Base-by-base conservation (phyloP, 2,113 vertebrate species). In the Lathamus discolor region DNA sequence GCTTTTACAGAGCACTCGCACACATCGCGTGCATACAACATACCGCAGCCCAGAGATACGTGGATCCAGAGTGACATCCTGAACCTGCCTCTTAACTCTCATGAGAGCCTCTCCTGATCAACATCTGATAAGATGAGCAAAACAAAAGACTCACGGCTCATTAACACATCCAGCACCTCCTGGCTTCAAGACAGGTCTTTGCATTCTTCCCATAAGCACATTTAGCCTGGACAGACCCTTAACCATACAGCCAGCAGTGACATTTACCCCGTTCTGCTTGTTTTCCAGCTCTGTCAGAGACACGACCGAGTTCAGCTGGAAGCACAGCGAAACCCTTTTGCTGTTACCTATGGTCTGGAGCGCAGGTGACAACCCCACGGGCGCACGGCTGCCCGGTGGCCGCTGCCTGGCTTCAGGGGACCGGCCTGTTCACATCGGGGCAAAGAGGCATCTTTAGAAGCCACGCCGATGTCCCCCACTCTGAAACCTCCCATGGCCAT, bases 361-460 rank as follows among this genome's bases (percentile, higher is more conserved):
- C 0, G 16, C 3, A 8, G 51, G 44, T 31, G 73, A 48, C 70
- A 70, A 31, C 41, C 41, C 43, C 31, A 23, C 1, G 5, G 25
- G 10, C 46, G 14, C 64, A 7, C 0, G 33, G 66, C 44, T 28
- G 64, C 55, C 31, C 2, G 11, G 18, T 2, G 46, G 41, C 37
- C 31, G 3, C n/a, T 4, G 13, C 51, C 12, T 4, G 80, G 17
- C 46, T 41, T 11, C 52, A 25, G 17, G 19, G 7, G 6, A 52
- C 9, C 7, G 2, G n/a, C 51, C 10, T 29, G 2, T 2, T 54
- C 52, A 0, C 39, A 6, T 2, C 12, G 25, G 22, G 24, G 29
- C 6, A 1, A 10, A 29, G 44, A 3, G n/a, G 13, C 37, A 19
- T 68, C 49, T 33, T 73, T 11, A 17, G 35, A 8, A 70, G 55